phyloP scores from a whole-genome alignment of 2,113 vertebrate genomes.

The Myxocyprinus asiaticus region DNA sequence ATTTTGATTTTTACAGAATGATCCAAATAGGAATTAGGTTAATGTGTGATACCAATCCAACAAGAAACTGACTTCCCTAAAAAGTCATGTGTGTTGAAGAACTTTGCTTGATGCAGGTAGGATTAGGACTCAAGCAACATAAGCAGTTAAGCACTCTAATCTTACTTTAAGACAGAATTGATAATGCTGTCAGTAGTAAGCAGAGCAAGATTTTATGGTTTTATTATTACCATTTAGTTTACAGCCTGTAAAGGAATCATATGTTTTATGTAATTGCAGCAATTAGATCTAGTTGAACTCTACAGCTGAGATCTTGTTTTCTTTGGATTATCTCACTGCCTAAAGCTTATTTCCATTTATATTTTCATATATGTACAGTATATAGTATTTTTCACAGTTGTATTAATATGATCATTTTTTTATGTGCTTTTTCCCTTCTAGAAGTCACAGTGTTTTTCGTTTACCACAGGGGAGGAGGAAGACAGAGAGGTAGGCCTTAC shows the following conservation, averaged over 20 bases:
- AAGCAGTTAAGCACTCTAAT: slow-evolving; percentile 42
- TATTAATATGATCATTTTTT: background rate
- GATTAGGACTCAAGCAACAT: slow-evolving; percentile 61
- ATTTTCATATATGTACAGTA: background rate
- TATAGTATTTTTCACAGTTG: background rate
- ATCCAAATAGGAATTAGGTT: background rate
- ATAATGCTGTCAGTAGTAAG: background rate
- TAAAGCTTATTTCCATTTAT: background rate
- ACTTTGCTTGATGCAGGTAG: slow-evolving; percentile 51
- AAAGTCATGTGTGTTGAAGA: slow-evolving; percentile 4
- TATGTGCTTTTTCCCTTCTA: slow-evolving; percentile 60
- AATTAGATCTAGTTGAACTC: too few relatives aligned
- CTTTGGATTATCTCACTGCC: too few relatives aligned
- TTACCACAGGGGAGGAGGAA: slow-evolving; percentile 76
- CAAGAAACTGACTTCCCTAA: background rate
- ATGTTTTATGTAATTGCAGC: too few relatives aligned
- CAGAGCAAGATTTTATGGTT: too few relatives aligned
- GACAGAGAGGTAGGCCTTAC: slow-evolving; percentile 78
- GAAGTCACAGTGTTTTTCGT: slow-evolving; percentile 88
- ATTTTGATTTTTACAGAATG: background rate
- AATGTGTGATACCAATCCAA: background rate
- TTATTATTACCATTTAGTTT: too few relatives aligned
- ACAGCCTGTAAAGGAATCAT: too few relatives aligned
- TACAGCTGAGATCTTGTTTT: too few relatives aligned
- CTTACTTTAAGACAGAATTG: background rate